phyloP scores from a whole-genome alignment of 2,888 invertebrate genomes.

The Tetheella fluctuosa region DNA sequence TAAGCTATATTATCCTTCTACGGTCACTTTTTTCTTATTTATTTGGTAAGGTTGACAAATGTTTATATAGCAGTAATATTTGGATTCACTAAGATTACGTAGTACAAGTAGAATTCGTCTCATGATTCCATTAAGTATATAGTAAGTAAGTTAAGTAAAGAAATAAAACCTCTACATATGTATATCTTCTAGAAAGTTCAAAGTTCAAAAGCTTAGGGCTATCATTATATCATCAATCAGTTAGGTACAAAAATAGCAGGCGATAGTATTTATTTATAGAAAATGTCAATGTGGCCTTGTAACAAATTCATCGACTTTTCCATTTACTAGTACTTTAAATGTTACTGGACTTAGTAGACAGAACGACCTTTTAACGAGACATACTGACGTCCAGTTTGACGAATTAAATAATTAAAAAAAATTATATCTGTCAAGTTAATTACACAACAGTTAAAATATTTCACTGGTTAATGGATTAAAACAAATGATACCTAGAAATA shows the following conservation, averaged over 20 bases:
- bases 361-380: conserved; percentile 21
- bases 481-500: neutral
- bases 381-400: neutral
- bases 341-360: conserved; percentile 49
- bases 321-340: conserved; percentile 50
- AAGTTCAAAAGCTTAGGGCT: neutral
- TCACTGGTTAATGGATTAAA: neutral
- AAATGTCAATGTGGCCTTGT: conserved; percentile 50
- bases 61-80: neutral
- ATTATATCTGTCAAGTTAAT: neutral
- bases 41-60: neutral
- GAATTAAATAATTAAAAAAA: neutral
- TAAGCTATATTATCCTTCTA: neutral
- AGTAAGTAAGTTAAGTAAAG: too few species aligned
- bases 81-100: too few species aligned
- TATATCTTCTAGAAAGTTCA: too few species aligned
- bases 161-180: too few species aligned
- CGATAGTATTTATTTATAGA: conserved; percentile 19
- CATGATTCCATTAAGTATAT: too few species aligned
- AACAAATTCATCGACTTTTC: conserved; percentile 46
- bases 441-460: neutral
- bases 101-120: too few species aligned
- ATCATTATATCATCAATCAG: too few species aligned
- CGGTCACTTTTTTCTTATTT: neutral
- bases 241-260: neutral